A percentile compares a stretch with the other conserved stretches of the same genome.
These are phyloP conservation scores for Tetranychus piercei DNA, from an alignment of 2,888 invertebrate genomes.

Conservation along the genomic window DNA sequence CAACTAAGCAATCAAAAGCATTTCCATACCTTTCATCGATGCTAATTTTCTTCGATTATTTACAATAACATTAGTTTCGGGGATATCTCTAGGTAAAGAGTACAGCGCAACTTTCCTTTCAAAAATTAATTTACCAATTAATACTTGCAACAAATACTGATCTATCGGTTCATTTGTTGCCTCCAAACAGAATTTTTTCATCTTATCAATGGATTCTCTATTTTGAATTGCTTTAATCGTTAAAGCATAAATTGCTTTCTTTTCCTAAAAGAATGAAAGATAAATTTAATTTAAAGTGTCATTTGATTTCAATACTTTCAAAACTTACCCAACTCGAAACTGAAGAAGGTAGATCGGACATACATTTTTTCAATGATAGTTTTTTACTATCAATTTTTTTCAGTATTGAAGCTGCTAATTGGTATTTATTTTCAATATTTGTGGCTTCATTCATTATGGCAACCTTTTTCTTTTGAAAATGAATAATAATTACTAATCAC, in stretches of 20 bases:
- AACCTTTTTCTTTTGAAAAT: no score
- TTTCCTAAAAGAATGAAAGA: constrained; percentile 1
- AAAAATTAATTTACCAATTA: constrained; percentile 63
- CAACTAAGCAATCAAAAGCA: no score
- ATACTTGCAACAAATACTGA: constrained; percentile 36
- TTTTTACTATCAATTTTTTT: not conserved
- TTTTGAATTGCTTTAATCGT: constrained; percentile 19
- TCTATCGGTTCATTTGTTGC: constrained; percentile 8
- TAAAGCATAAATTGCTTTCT: constrained; percentile 20
- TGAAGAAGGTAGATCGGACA: not conserved
- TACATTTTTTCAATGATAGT: not conserved
- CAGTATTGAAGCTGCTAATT: not conserved
- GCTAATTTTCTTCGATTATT: constrained; percentile 42
- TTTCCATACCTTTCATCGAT: not conserved
- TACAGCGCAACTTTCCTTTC: constrained; percentile 42
- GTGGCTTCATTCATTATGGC: no score
- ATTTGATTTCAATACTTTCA: not conserved
- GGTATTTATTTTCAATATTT: not conserved
- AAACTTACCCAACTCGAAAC: not conserved
- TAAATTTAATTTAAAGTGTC: not conserved
- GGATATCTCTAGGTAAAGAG: constrained; percentile 53
- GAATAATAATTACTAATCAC: no score
- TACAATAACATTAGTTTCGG: constrained; percentile 43
- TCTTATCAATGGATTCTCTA: not conserved
- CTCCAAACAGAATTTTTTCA: not conserved